A percentile compares a stretch with the other conserved stretches of the same genome.
Conservation (phyloP, 2,797 vertebrate genomes). For the Pristis pectinata region DNA sequence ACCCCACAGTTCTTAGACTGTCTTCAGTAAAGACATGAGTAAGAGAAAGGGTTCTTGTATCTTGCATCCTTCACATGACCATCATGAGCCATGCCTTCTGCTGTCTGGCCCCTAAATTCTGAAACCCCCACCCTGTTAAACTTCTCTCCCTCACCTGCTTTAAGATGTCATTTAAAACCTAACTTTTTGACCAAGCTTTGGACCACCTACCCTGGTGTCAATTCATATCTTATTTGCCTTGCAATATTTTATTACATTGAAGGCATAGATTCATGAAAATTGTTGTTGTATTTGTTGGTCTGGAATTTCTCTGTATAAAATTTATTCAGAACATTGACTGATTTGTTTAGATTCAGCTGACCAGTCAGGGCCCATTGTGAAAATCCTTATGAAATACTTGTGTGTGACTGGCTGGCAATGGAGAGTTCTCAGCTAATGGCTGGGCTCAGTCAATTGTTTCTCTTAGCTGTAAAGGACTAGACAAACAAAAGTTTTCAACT, state of each 20-base stretch:
- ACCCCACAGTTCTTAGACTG: neutral
- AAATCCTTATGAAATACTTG: neutral
- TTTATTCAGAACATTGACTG: neutral
- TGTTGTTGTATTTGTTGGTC: neutral
- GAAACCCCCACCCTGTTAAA: neutral
- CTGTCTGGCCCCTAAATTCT: neutral
- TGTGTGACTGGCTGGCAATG: neutral
- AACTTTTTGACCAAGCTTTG: neutral
- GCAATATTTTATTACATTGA: neutral
- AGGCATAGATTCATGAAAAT: neutral
- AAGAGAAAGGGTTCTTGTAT: neutral
- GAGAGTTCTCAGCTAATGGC: neutral
- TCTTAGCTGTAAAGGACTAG: neutral
- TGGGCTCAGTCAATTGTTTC: neutral
- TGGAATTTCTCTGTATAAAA: neutral
- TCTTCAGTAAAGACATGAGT: neutral
- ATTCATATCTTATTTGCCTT: neutral
- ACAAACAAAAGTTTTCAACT: constrained; percentile 1
- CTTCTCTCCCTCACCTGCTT: neutral
- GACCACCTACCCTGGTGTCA: neutral
- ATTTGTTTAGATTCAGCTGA: neutral
- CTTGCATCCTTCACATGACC: neutral
- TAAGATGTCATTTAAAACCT: neutral
- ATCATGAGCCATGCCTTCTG: neutral
- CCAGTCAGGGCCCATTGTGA: neutral